Conservation (phyloP, 1,140 invertebrate genomes). For the Calosoma granatense region DNA sequence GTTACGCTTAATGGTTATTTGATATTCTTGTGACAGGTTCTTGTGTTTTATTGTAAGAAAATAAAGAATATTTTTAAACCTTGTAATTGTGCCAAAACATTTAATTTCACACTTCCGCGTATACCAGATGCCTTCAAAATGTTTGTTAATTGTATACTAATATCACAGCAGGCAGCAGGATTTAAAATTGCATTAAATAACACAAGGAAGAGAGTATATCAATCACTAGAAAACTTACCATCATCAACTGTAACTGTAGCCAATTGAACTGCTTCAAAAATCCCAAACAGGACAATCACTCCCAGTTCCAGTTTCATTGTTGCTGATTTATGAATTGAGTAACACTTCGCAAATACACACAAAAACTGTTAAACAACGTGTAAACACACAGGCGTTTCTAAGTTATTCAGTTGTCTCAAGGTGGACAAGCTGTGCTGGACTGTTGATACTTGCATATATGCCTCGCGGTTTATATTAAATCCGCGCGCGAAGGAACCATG, state of each 20-base stretch:
- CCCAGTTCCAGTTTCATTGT: neutral
- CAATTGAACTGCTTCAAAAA: neutral
- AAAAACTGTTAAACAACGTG: neutral
- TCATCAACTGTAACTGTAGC: neutral
- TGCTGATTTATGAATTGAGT: too few species aligned
- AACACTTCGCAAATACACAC: too few species aligned
- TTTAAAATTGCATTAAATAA: too few species aligned
- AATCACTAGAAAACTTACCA: neutral
- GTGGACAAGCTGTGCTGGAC: neutral
- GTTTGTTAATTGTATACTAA: neutral
- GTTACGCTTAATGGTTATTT: too few species aligned
- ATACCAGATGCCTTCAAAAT: neutral
- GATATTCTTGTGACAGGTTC: too few species aligned
- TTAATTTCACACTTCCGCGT: neutral
- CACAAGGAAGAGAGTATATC: neutral
- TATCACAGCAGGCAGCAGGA: too few species aligned
- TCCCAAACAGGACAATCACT: neutral
- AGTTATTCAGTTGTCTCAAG: neutral
- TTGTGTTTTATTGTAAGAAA: neutral
- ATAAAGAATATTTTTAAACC: neutral
- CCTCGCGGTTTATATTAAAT: neutral
- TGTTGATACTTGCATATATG: neutral
- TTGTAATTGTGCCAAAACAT: neutral
- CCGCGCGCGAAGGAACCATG: too few species aligned
- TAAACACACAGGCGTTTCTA: neutral